Evolutionary conservation across 1,140 invertebrate genomes (phyloP).

Genomic region (Teleogryllus occipitalis): DNA sequence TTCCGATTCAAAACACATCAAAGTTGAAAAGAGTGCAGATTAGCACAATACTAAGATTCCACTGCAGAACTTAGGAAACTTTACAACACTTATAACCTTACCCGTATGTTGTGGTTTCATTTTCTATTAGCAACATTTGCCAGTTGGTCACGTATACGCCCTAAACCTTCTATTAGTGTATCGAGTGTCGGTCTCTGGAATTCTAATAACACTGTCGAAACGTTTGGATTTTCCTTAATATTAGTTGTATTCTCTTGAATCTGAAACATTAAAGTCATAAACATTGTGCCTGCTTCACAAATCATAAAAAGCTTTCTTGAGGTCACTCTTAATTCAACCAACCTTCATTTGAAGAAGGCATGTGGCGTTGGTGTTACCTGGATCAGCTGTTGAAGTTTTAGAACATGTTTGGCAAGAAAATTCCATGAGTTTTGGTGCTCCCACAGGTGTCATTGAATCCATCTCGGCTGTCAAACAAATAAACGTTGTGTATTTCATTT

Average conservation of each 20-base stretch:
- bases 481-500: no score
- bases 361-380: conserved; percentile 10
- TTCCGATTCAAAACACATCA: not conserved
- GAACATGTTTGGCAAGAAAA: conserved; percentile 18
- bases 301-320: no score
- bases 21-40: no score
- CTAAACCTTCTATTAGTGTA: conserved; percentile 14
- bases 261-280: not conserved
- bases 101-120: not conserved
- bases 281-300: no score
- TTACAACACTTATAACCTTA: no score
- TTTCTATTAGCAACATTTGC: conserved; percentile 16
- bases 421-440: conserved; percentile 10
- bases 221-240: conserved; percentile 4
- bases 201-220: conserved; percentile 8
- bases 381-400: conserved; percentile 13
- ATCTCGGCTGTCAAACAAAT: not conserved
- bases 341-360: conserved; percentile 19
- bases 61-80: no score
- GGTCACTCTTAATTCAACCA: not conserved
- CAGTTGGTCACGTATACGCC: conserved; percentile 16
- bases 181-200: conserved; percentile 10
- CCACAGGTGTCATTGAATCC: conserved; percentile 7
- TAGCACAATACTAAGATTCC: no score
- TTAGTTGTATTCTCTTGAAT: conserved; percentile 9